These are phyloP conservation scores for Geopemphigus sp. DNA, from an alignment of 1,140 invertebrate genomes.

Conservation along the genomic window DNA sequence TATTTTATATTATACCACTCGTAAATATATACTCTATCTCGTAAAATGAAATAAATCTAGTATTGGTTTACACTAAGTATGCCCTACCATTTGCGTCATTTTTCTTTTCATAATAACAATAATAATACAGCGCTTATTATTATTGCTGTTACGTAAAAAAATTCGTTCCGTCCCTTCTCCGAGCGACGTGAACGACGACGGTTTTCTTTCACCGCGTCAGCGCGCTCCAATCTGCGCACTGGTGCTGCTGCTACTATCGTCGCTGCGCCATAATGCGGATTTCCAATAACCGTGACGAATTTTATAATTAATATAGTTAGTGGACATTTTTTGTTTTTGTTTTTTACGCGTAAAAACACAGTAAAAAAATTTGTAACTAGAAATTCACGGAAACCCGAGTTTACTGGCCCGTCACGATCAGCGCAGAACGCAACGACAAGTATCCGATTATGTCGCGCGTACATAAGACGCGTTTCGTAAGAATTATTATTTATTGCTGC, in stretches of 20 bases:
- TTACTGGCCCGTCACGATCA: slow-evolving; percentile 48
- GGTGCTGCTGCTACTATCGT: too few relatives aligned
- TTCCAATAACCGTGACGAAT: slow-evolving; percentile 48
- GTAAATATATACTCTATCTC: too few relatives aligned
- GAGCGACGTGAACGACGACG: not conserved
- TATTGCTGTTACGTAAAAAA: slow-evolving; percentile 11
- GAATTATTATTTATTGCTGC: not conserved
- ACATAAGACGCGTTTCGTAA: slow-evolving; percentile 8
- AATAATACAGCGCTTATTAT: too few relatives aligned
- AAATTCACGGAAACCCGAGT: slow-evolving; percentile 39
- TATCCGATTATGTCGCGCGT: not conserved
- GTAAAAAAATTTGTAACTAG: not conserved
- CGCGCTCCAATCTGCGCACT: not conserved
- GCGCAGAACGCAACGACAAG: not conserved
- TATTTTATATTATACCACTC: too few relatives aligned
- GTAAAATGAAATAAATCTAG: too few relatives aligned
- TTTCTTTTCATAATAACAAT: too few relatives aligned
- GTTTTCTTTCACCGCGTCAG: not conserved
- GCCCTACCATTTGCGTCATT: too few relatives aligned
- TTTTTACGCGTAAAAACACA: slow-evolving; percentile 21
- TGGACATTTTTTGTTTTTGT: not conserved
- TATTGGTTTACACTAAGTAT: too few relatives aligned
- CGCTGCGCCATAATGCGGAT: too few relatives aligned
- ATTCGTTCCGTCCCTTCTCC: slow-evolving; percentile 21
- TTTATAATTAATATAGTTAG: slow-evolving; percentile 46